Evolutionary conservation across 2,797 vertebrate species (phyloP).

Genomic region (Tapirus indicus): DNA sequence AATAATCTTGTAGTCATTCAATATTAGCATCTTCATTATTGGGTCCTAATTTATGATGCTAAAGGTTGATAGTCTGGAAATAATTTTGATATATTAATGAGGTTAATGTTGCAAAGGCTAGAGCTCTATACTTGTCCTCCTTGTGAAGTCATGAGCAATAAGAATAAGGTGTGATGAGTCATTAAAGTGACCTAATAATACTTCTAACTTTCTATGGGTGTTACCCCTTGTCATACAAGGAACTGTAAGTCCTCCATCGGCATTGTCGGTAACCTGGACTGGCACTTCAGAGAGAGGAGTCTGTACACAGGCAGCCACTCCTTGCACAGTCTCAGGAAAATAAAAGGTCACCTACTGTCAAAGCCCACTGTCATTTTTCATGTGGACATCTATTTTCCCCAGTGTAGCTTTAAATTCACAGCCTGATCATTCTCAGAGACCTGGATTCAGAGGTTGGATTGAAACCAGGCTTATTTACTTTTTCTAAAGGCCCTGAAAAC

Average conservation of each 20-base stretch:
- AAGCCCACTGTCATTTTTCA: neutral
- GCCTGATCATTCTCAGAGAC: neutral
- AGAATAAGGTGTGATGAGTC: neutral
- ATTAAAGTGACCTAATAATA: neutral
- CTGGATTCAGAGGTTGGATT: neutral
- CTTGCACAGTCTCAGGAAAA: neutral
- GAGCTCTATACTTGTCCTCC: neutral
- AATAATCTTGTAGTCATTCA: neutral
- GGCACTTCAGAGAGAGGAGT: neutral
- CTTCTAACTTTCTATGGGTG: neutral
- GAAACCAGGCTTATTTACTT: neutral
- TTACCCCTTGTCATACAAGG: neutral
- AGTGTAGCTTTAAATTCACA: neutral
- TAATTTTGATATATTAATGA: neutral
- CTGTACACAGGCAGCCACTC: neutral
- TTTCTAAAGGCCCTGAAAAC: neutral
- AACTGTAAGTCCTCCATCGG: neutral
- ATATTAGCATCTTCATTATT: neutral
- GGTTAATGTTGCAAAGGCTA: neutral
- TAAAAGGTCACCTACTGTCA: neutral
- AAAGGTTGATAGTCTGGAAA: neutral
- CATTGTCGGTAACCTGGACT: neutral
- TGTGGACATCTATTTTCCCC: neutral
- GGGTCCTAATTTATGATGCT: neutral
- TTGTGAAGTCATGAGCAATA: neutral